Conservation (phyloP, 2,113 vertebrate genomes). For the Atrichornis clamosus region DNA sequence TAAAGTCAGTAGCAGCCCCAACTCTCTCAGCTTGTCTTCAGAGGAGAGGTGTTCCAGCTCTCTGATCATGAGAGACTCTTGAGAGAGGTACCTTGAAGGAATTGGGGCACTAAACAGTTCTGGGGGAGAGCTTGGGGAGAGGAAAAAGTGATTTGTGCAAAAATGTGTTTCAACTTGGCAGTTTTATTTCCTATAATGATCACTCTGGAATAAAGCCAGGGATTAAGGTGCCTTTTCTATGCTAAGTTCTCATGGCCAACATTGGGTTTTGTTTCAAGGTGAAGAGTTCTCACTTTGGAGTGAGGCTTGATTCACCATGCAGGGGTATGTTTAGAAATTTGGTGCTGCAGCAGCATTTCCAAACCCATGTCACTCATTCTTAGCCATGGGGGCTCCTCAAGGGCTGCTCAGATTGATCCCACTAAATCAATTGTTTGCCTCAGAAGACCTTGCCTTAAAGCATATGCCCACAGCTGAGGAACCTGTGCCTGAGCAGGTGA, state of each 20-base stretch:
- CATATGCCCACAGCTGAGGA: not conserved
- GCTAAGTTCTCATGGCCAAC: not conserved
- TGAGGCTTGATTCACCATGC: not conserved
- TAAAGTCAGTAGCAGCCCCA: not conserved
- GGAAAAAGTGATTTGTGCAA: not conserved
- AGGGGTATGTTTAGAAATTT: not conserved
- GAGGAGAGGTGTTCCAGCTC: not conserved
- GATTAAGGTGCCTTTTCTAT: not conserved
- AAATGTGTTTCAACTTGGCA: not conserved
- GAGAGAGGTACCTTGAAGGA: not conserved
- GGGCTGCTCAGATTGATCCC: not conserved
- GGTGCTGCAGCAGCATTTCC: rapidly evolving
- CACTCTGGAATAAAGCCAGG: not conserved
- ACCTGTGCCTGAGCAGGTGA: not conserved
- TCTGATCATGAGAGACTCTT: rapidly evolving
- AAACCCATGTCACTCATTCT: not conserved
- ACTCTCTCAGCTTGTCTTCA: not conserved
- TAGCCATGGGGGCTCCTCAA: not conserved
- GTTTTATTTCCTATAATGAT: not conserved
- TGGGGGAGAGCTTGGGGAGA: not conserved
- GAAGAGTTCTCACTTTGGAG: not conserved
- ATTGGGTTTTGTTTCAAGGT: not conserved
- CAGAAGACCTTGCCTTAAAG: not conserved
- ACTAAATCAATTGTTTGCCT: not conserved
- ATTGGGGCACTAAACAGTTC: not conserved